Percentiles rank a stretch among this genome's conserved stretches.
phyloP scores from a whole-genome alignment of 2,888 invertebrate genomes.

The Tanypteryx hageni region DNA sequence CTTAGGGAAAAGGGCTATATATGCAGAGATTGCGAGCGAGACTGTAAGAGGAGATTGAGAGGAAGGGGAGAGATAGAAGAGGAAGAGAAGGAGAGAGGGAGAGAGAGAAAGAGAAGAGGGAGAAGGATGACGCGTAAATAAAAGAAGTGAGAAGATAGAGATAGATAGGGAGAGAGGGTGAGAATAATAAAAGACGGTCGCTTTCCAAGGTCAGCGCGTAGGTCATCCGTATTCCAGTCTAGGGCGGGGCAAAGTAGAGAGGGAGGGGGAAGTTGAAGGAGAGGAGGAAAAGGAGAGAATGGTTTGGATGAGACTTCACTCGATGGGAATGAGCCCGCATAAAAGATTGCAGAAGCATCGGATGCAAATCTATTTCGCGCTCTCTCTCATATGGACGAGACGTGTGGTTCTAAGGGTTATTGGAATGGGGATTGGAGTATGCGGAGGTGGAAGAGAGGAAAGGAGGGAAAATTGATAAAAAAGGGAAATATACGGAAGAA shows the following conservation, averaged over 20 bases:
- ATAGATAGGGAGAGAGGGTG: background rate
- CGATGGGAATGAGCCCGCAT: constrained; percentile 28
- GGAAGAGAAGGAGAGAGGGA: background rate
- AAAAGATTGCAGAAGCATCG: constrained; percentile 23
- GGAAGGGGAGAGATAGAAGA: background rate
- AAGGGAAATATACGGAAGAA: background rate
- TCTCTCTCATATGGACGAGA: constrained; percentile 3
- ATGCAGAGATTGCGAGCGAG: background rate
- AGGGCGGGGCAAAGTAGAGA: background rate
- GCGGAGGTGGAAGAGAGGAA: background rate
- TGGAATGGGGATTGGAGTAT: background rate
- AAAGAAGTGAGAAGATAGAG: background rate
- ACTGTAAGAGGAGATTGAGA: background rate
- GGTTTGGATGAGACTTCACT: background rate
- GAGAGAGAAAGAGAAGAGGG: too few species aligned
- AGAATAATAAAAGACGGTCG: background rate
- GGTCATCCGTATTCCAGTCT: constrained; percentile 26
- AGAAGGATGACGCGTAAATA: background rate
- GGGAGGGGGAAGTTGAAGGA: background rate
- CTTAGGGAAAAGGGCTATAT: background rate
- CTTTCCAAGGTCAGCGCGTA: constrained; percentile 2
- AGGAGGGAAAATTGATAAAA: background rate
- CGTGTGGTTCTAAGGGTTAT: background rate
- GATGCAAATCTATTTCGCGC: background rate
- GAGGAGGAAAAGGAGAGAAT: too few species aligned